Evolutionary conservation across 2,888 invertebrate genomes (phyloP), one percentile per base, ranked within the genome.

Genomic region (Sphinx pinastri): DNA sequence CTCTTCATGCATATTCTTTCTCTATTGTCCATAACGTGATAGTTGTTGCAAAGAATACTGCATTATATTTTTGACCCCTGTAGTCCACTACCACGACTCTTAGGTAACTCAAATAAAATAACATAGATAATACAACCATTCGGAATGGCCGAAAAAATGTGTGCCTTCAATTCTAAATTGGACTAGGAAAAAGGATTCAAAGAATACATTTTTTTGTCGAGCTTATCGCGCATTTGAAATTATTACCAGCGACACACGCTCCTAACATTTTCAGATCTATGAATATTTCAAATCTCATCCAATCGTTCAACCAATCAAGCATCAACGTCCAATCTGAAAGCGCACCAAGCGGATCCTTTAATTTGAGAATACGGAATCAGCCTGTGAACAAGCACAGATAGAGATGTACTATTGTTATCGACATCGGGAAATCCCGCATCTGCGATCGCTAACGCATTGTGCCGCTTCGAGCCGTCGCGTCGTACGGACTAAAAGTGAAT

Each of bases 401-500:
- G 55, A 68, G 68, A 57, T 55, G 55, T 19, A 47, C 55, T 47
- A 55, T 63, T 47, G 68, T 55, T 68, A 68, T 68, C 68, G 68
- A 68, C 57, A 68, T 63, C 63, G 63, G 63, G 63, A 55, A n/a
- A 38, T 47, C 68, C 68, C 68, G 68, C 57, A 68, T 68, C 57
- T 55, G 68, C 47, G 55, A 67, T 68, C 68, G 57, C 57, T 57
- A 45, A 55, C 57, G 49, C 49, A 63, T 63, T 63, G 63, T 63
- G 47, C 63, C 63, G 63, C 63, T 63, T 63, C 63, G 63, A 63
- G 63, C 63, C 63, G 19, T 63, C 63, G 63, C 63, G 19, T 63
- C 63, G 63, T 55, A 45, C 54, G 16, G 67, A 57, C 68, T 68
- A 68, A 68, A 68, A 68, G 68, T 68, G 88, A 88, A 88, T 88